Evolutionary conservation across 2,888 invertebrate species (phyloP).

Genomic region (Acrobasis suavella): DNA sequence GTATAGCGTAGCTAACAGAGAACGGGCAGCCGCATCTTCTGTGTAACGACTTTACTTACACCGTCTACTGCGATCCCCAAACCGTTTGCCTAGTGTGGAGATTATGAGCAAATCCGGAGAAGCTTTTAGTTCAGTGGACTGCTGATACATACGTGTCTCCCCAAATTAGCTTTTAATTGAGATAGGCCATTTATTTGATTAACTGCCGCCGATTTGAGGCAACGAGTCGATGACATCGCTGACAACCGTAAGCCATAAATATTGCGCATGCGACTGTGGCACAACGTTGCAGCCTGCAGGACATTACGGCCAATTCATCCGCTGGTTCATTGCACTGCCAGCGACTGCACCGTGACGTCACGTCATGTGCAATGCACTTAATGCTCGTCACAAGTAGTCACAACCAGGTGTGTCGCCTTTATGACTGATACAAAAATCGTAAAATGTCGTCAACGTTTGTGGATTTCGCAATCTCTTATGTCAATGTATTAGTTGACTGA

Average conservation of each 20-base stretch:
- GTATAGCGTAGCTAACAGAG: too few species aligned
- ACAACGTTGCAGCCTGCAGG: conserved; percentile 52
- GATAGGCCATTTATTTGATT: neutral
- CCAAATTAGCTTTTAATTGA: neutral
- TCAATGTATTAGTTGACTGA: too few species aligned
- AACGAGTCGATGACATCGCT: conserved; percentile 5
- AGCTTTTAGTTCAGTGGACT: too few species aligned
- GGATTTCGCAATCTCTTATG: too few species aligned
- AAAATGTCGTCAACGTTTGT: neutral
- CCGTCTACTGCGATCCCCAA: too few species aligned
- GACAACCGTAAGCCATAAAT: conserved; percentile 48
- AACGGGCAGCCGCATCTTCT: too few species aligned
- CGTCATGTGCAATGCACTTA: conserved; percentile 65
- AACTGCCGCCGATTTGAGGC: conserved; percentile 28
- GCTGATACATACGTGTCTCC: too few species aligned
- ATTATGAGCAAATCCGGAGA: too few species aligned
- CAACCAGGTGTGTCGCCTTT: conserved; percentile 28
- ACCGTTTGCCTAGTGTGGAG: too few species aligned
- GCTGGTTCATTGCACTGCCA: conserved; percentile 72
- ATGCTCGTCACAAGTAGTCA: conserved; percentile 37
- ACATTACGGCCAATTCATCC: conserved; percentile 76
- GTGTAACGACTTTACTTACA: too few species aligned
- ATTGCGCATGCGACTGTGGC: conserved; percentile 53
- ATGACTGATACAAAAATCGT: neutral
- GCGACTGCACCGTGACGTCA: conserved; percentile 69